A percentile compares a stretch with the other conserved stretches of the same genome.
Evolutionary conservation across 2,113 vertebrate genomes (phyloP).

Genomic region (Pseudolaguvia tuberculata): DNA sequence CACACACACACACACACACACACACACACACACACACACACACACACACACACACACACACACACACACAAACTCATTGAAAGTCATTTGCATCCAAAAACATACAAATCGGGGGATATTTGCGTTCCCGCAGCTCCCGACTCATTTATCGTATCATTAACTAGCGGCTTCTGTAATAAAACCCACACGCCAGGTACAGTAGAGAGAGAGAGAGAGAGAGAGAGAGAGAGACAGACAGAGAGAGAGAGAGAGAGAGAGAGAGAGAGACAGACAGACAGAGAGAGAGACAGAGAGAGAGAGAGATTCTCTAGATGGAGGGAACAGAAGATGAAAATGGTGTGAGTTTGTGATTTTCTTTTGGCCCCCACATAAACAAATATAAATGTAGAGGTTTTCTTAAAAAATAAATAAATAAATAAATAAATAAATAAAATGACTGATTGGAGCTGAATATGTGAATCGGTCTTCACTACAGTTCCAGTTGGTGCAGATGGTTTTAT

Average conservation of each 20-base stretch:
- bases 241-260: too few species aligned
- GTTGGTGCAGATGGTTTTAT: too few species aligned
- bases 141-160: conserved; percentile 2
- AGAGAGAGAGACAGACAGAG: background rate
- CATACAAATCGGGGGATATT: background rate
- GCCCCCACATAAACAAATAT: background rate
- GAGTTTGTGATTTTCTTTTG: conserved; percentile 13
- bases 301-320: background rate
- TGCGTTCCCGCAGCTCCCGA: background rate
- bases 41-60: background rate
- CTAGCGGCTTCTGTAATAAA: background rate
- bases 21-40: too few species aligned
- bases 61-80: too few species aligned
- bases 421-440: background rate
- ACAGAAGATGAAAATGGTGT: conserved; percentile 52
- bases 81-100: conserved; percentile 7
- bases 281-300: too few species aligned
- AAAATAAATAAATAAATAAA: background rate
- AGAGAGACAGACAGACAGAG: too few species aligned
- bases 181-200: background rate
- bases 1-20: too few species aligned
- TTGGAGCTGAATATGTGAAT: background rate
- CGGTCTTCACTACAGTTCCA: too few species aligned
- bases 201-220: conserved; percentile 9
- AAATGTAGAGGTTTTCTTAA: background rate